phyloP scores from a whole-genome alignment of 2,113 vertebrate species.

The Tachysurus vachellii region DNA sequence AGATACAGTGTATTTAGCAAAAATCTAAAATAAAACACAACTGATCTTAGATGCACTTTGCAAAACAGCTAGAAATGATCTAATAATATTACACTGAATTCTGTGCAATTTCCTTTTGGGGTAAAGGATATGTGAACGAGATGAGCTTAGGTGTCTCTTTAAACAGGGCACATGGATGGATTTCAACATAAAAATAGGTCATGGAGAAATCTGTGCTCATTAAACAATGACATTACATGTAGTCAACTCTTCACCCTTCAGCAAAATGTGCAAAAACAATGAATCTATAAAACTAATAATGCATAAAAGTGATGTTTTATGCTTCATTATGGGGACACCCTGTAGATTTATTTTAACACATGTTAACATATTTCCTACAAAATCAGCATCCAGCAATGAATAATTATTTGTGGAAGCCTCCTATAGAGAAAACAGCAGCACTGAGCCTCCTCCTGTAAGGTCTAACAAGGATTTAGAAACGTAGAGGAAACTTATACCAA shows the following conservation, averaged over 20 bases:
- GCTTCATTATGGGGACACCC: not conserved
- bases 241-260: not conserved
- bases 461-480: not conserved
- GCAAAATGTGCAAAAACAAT: not conserved
- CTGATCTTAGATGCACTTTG: not conserved
- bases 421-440: not conserved
- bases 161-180: not conserved
- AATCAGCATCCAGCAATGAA: not conserved
- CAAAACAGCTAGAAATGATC: not conserved
- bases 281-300: not conserved
- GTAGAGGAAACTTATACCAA: not conserved
- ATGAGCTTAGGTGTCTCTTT: not conserved
- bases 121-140: not conserved
- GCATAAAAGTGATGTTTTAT: not conserved
- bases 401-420: not conserved
- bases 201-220: constrained; percentile 9
- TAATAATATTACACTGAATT: not conserved
- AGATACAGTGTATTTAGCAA: not conserved
- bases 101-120: not conserved
- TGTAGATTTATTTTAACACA: not conserved
- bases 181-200: not conserved
- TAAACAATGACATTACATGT: not conserved
- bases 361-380: not conserved
- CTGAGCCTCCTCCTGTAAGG: not conserved
- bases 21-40: not conserved